Conservation (phyloP, 2,797 vertebrate species). For the Darevskia nairensis region DNA sequence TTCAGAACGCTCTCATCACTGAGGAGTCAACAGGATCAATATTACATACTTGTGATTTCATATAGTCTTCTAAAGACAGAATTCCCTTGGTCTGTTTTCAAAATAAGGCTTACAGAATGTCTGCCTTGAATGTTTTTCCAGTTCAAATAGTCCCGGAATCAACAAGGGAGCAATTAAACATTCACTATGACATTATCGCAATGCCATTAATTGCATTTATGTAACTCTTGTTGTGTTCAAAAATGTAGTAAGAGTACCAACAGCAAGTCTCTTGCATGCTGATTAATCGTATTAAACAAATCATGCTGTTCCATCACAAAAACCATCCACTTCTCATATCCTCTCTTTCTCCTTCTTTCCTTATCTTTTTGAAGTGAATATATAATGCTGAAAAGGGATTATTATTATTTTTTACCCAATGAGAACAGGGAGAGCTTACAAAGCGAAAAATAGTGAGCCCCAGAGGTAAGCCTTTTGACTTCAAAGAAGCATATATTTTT, state of each 20-base stretch:
- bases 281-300: not conserved
- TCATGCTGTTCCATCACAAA: not conserved
- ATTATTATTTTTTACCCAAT: not conserved
- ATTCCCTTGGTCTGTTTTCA: not conserved
- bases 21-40: not conserved
- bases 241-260: not conserved
- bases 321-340: not conserved
- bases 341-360: not conserved
- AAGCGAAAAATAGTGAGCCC: not conserved
- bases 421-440: constrained; percentile 4
- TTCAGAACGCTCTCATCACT: not conserved
- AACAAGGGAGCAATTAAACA: not conserved
- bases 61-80: not conserved
- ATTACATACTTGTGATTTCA: not conserved
- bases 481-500: not conserved
- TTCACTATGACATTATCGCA: not conserved
- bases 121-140: not conserved
- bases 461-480: constrained; percentile 4
- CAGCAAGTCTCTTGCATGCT: not conserved
- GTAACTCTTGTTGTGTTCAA: not conserved
- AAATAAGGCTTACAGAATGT: not conserved
- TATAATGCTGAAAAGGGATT: not conserved
- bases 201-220: not conserved
- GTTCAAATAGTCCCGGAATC: not conserved
- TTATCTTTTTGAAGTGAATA: constrained; percentile 13